Conservation (phyloP, 2,113 vertebrate genomes). For the Gadus chalcogrammus region DNA sequence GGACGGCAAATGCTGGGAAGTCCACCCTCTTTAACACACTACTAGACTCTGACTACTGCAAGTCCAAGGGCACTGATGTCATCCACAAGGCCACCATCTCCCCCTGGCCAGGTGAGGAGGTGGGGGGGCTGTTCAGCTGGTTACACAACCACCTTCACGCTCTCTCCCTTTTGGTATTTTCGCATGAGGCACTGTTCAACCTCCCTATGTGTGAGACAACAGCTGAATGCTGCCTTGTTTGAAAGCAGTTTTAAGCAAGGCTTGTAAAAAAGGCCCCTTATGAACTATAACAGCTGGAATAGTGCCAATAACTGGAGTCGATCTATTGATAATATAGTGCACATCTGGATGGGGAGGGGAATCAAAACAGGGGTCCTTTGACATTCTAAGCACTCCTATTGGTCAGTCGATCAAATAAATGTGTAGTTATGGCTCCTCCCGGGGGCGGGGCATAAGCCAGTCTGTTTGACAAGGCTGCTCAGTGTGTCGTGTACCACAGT, state of each 20-base stretch:
- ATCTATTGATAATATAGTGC: no score
- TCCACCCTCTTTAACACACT: slow-evolving; percentile 91
- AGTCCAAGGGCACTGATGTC: slow-evolving; percentile 72
- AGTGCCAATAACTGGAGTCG: no score
- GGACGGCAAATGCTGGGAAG: slow-evolving; percentile 86
- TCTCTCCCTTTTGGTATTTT: neutral
- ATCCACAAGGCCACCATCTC: slow-evolving; percentile 86
- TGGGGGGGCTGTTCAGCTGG: neutral
- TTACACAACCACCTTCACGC: no score
- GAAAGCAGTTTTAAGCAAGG: no score
- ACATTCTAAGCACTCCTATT: no score
- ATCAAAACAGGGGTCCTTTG: no score
- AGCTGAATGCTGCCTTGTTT: no score
- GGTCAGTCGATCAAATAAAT: neutral
- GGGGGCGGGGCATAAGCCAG: neutral
- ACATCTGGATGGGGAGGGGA: no score
- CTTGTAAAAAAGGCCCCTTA: no score
- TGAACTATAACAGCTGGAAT: no score
- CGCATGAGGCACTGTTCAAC: no score
- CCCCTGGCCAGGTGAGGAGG: slow-evolving; percentile 82
- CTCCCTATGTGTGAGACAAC: no score
- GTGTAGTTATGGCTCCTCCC: neutral
- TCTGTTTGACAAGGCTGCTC: neutral
- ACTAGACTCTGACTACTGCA: slow-evolving; percentile 88
- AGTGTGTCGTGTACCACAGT: neutral